phyloP scores from a whole-genome alignment of 2,113 vertebrate species.

The Hemichromis elongatus region DNA sequence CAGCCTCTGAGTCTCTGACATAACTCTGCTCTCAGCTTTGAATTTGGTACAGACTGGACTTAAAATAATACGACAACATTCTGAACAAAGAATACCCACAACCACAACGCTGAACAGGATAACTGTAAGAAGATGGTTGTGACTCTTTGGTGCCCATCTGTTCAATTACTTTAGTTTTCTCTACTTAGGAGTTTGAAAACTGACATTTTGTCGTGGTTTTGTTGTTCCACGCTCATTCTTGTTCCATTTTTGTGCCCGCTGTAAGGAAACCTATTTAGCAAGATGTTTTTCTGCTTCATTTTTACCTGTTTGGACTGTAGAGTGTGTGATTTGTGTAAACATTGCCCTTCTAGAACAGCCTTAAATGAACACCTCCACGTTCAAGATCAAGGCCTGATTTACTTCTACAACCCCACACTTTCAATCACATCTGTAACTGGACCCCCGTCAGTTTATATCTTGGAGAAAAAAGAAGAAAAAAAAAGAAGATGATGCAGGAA shows the following conservation, averaged over 20 bases:
- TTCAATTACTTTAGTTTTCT: background rate
- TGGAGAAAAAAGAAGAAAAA: background rate
- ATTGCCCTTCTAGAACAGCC: background rate
- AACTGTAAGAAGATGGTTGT: background rate
- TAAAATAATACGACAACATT: background rate
- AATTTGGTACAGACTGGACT: conserved; percentile 42
- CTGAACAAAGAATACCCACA: background rate
- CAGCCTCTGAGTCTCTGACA: background rate
- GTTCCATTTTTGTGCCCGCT: background rate
- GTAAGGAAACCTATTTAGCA: background rate
- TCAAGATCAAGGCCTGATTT: background rate
- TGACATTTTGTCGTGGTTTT: background rate
- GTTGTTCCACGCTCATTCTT: accelerated
- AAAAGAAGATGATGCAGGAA: background rate
- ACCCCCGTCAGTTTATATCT: background rate
- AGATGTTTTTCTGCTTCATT: background rate
- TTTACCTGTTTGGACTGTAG: background rate
- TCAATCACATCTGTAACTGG: background rate
- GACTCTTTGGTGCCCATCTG: background rate
- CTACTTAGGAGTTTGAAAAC: background rate
- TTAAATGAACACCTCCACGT: background rate
- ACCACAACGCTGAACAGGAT: background rate
- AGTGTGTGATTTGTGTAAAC: background rate
- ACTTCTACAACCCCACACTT: background rate
- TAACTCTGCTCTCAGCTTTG: background rate